Evolutionary conservation across 2,888 invertebrate species (phyloP), one percentile per base, ranked within the genome.

Genomic region (Saturnia pavonia): DNA sequence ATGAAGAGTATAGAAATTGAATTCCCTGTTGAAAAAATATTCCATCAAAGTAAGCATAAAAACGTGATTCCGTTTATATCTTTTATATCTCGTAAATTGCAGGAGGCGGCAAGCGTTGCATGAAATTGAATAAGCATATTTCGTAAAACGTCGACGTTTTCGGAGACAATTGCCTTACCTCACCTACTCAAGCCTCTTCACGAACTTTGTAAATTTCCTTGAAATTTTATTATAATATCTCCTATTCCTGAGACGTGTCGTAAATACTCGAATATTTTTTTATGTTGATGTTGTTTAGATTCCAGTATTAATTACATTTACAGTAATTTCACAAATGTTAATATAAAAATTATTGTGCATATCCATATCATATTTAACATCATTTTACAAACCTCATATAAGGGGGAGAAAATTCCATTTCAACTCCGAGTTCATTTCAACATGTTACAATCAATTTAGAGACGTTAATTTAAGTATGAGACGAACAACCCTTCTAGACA

Each of bases 71-170:
- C 93, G 93, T 93, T 93, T 93, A 94, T 93, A 92, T 92, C 93
- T 94, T 92, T 94, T 94, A 93, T 92, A 94, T 94, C 94, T 92
- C 93, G 93, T 91, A 94, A 94, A 94, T 93, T 93, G 94, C 92
- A 94, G 92, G 94, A 94, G 94, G 92, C 91, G 94, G 91, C 91
- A 94, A 94, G 92, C 94, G 92, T 94, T 94, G 94, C 94, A 94
- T 94, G 94, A 94, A 94, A 94, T 94, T 94, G 94, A 94, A 94
- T 94, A 94, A 94, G 94, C 94, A 93, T 93, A 94, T 94, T 94
- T 93, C 94, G 94, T 92, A 94, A 94, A 94, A 94, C 88, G 94
- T 88, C 92, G 92, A 88, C 94, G 93, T 94, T 94, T 93, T 93
- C 82, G 89, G 92, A 94, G 93, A 94, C 94, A 94, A 94, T 94